These are phyloP conservation scores for rat (Rattus norvegicus) DNA, from an alignment of 2,113 vertebrate genomes.

Conservation along the genomic window DNA sequence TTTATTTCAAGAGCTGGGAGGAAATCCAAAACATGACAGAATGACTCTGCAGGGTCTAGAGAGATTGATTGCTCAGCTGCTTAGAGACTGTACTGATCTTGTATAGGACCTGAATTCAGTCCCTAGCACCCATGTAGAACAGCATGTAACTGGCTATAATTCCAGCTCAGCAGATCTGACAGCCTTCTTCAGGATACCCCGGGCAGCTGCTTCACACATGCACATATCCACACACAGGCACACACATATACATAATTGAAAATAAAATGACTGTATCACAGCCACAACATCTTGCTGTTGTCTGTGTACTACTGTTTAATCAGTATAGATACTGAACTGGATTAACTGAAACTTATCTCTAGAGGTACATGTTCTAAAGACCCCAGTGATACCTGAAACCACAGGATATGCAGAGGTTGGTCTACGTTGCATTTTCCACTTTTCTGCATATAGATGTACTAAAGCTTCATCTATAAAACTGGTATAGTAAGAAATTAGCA, in stretches of 20 bases:
- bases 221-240: neutral
- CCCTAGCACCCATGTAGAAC: neutral
- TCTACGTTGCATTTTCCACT: neutral
- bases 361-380: neutral
- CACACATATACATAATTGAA: neutral
- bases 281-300: fast-evolving
- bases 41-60: neutral
- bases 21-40: neutral
- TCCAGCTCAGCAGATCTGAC: neutral
- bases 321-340: neutral
- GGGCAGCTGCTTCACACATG: neutral
- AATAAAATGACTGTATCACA: neutral
- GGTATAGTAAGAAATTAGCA: neutral
- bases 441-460: neutral
- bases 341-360: neutral
- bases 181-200: too few relatives aligned
- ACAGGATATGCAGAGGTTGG: neutral
- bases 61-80: neutral
- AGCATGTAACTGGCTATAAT: too few relatives aligned
- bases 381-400: too few relatives aligned
- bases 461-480: neutral
- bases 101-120: neutral
- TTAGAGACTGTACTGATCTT: neutral
- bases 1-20: neutral
- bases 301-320: neutral